Base-by-base conservation (phyloP, 2,888 invertebrate genomes). In the Caenorhabditis doughertyi region DNA sequence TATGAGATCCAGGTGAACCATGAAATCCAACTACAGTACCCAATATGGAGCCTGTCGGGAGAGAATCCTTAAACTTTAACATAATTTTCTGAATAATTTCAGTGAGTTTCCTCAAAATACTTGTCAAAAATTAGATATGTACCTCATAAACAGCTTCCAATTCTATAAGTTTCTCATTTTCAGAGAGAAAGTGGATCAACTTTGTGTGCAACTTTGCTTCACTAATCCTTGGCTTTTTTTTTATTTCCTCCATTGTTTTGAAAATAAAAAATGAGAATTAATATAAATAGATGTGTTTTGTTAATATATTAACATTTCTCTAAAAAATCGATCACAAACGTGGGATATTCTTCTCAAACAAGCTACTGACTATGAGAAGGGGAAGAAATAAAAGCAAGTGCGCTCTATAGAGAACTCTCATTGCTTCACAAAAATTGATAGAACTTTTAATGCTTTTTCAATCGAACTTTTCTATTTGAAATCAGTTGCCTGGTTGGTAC, bases 1-100 rank as follows among this genome's bases (percentile, higher is more conserved):
- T 86, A 72, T 88, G 87, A 42, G 88, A 88, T 9, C 87, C 88
- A 13, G 87, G 87, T 11, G 87, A 73, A 1, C 88, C 88, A 51
- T 88, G 88, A 25, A 87, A 44, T 39, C 77, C 80, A 11, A 88
- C 74, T 16, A 87, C 88, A 5, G 85, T 87, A 29, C 87, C 87
- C n/a, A 86, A 53, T 3, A 74, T 47, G 5, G 84, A 83, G 5
- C 88, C 87, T 0, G 62, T 23, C 3, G 86, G 79, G 9, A 83
- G 51, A 7, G 87, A 84, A 55, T 88, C 88, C 86, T 86, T 42
- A 21, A n/a, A 23, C 25, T 11, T 11, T 23, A 25, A 18, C 11
- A 21, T 8, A 18, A 29, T n/a, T 2, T 4, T 29, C 16, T 3
- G 35, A 18, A 35, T 13, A 53, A 0, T 56, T 35, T 56, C n/a